Evolutionary conservation across 2,888 invertebrate species (phyloP).

Genomic region (Eudemis profundana): DNA sequence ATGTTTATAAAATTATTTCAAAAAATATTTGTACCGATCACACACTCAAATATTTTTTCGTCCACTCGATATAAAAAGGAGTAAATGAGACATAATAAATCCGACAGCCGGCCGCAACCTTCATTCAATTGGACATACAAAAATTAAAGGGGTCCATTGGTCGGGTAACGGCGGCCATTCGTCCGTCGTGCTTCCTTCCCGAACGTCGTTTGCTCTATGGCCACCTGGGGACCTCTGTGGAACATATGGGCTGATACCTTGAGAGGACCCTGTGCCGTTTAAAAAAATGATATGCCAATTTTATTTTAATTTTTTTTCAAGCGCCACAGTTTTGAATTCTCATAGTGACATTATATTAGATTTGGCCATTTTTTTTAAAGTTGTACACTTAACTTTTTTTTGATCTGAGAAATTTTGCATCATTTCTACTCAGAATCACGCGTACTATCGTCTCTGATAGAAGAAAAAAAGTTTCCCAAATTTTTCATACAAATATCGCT

Average conservation of each 20-base stretch:
- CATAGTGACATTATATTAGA: too few relatives aligned
- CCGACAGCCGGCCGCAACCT: constrained; percentile 19
- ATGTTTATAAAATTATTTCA: too few relatives aligned
- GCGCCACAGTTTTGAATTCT: too few relatives aligned
- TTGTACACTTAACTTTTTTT: too few relatives aligned
- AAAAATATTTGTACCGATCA: not conserved
- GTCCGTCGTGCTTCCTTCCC: constrained; percentile 41
- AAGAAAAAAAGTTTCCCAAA: too few relatives aligned
- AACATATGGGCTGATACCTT: not conserved
- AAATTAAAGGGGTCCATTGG: constrained; percentile 45
- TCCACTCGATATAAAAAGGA: not conserved
- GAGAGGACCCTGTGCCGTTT: not conserved
- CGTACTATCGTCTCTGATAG: too few relatives aligned
- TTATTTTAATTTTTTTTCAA: too few relatives aligned
- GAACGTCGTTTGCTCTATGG: constrained; percentile 46
- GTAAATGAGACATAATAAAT: constrained; percentile 32
- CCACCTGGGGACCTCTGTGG: constrained; percentile 47
- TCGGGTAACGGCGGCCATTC: constrained; percentile 25
- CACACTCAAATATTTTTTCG: not conserved
- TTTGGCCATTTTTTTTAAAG: too few relatives aligned
- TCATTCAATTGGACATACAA: constrained; percentile 43
- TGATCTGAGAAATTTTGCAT: too few relatives aligned
- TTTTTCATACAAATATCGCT: too few relatives aligned
- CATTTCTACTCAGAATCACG: too few relatives aligned
- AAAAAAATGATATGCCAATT: too few relatives aligned